Percentiles rank a stretch among this genome's conserved stretches.
Evolutionary conservation across 2,888 invertebrate genomes (phyloP).

Genomic region (Lepeophtheirus nordmannii): DNA sequence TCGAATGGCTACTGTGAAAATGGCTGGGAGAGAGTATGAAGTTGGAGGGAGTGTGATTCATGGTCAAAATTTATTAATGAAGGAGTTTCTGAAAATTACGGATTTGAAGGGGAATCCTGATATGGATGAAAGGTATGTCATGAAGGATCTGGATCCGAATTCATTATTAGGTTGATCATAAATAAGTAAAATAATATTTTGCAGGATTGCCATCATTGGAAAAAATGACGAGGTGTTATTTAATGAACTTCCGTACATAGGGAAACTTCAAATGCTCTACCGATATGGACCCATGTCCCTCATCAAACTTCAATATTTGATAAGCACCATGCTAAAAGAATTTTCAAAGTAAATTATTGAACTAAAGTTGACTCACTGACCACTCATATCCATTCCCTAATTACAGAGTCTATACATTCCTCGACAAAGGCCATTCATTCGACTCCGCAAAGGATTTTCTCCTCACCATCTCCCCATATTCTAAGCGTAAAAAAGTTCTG

Average conservation of each 20-base stretch:
- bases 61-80: conserved; percentile 43
- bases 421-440: conserved; percentile 40
- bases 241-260: conserved; percentile 7
- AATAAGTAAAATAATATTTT: background rate
- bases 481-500: background rate
- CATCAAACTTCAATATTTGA: conserved; percentile 36
- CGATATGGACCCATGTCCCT: conserved; percentile 42
- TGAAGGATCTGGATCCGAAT: background rate
- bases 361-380: conserved; percentile 12
- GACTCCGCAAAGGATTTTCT: conserved; percentile 40
- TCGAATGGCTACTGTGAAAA: conserved; percentile 39
- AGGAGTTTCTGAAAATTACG: conserved; percentile 39
- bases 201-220: background rate
- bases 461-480: conserved; percentile 37
- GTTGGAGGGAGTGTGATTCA: conserved; percentile 47
- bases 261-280: conserved; percentile 33
- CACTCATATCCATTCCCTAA: conserved; percentile 26
- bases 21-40: conserved; percentile 41
- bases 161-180: background rate
- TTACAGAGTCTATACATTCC: conserved; percentile 43
- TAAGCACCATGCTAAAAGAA: conserved; percentile 34
- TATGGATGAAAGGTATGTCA: background rate
- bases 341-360: conserved; percentile 35
- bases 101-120: conserved; percentile 30
- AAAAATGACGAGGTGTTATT: background rate